These are phyloP conservation scores for Saxicola maurus DNA, from an alignment of 2,797 vertebrate genomes.

Conservation along the genomic window DNA sequence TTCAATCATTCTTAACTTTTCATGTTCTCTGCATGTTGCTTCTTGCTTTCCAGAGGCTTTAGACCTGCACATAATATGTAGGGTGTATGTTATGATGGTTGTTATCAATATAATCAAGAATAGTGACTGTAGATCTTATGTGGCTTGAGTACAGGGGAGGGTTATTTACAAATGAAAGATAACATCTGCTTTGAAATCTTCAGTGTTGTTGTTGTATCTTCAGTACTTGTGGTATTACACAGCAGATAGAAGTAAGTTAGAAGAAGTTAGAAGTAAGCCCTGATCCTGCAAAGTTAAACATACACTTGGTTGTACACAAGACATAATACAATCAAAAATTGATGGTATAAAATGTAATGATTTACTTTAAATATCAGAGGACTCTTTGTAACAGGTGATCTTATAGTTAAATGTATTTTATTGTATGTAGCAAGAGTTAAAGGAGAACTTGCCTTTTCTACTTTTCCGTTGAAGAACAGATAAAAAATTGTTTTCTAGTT, in stretches of 20 bases:
- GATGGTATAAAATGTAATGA: neutral
- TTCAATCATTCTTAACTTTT: neutral
- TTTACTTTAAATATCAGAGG: neutral
- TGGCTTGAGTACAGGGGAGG: neutral
- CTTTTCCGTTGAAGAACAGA: neutral
- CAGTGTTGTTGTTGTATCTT: neutral
- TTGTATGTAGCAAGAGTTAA: neutral
- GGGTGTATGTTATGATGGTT: neutral
- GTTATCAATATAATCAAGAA: neutral
- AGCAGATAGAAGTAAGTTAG: neutral
- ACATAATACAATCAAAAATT: neutral
- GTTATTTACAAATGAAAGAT: neutral
- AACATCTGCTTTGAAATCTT: neutral
- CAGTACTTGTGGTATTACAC: neutral
- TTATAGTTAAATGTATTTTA: neutral
- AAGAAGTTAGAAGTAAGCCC: neutral
- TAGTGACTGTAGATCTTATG: neutral
- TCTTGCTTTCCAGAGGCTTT: neutral
- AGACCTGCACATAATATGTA: neutral
- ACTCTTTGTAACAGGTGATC: neutral
- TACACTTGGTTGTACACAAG: neutral
- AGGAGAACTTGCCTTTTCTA: neutral
- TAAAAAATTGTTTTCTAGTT: neutral
- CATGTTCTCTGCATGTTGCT: neutral
- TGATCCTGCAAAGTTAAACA: neutral